Evolutionary conservation across 2,797 vertebrate species (phyloP).

Genomic region (Rhinogobio ventralis): DNA sequence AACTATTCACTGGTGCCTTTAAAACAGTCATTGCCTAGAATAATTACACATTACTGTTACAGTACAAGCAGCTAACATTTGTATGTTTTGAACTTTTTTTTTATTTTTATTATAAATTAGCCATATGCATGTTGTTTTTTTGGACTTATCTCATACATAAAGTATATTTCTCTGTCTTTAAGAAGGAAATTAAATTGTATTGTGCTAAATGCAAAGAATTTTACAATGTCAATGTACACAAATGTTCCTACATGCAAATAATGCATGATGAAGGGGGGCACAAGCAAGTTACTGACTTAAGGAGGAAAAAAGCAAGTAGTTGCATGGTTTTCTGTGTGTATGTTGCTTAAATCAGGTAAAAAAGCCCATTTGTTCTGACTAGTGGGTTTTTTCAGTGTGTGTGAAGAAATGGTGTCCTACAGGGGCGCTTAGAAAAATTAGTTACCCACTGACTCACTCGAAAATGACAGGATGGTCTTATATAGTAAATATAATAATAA

Average conservation of each 20-base stretch:
- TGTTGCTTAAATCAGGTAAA: neutral
- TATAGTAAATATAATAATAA: neutral
- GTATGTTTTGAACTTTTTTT: neutral
- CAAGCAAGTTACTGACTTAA: neutral
- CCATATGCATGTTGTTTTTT: neutral
- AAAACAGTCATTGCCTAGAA: neutral
- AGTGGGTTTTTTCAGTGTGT: neutral
- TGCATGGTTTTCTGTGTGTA: neutral
- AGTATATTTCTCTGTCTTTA: neutral
- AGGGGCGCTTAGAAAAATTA: neutral
- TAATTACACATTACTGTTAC: neutral
- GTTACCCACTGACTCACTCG: neutral
- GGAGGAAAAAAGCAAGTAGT: neutral
- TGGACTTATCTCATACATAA: neutral
- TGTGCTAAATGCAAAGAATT: neutral
- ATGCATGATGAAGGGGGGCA: neutral
- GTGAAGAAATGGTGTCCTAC: neutral
- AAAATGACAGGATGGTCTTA: neutral
- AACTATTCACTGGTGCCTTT: constrained; percentile 13
- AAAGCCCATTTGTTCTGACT: neutral
- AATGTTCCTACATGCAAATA: neutral
- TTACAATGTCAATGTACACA: neutral
- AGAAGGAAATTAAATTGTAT: neutral
- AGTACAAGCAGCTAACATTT: neutral
- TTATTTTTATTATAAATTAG: neutral